Percentiles rank a stretch among this genome's conserved stretches.
Conservation (phyloP, 2,797 vertebrate species). For the Vultur gryphus region DNA sequence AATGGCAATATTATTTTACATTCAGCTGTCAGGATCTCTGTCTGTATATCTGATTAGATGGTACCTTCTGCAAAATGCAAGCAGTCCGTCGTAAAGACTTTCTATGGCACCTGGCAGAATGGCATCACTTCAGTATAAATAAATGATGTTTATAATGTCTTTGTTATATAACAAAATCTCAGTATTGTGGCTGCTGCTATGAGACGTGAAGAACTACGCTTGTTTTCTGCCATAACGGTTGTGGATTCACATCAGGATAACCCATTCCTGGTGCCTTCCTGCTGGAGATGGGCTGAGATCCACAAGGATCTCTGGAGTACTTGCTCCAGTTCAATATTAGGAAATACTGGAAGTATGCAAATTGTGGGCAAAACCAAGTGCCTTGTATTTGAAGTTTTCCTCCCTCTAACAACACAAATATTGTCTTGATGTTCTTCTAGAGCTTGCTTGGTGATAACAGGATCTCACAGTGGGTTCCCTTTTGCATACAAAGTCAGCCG, state of each 20-base stretch:
- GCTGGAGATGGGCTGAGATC: background rate
- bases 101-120: background rate
- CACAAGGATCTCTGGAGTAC: background rate
- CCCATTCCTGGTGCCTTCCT: background rate
- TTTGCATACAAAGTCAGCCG: background rate
- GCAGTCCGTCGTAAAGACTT: background rate
- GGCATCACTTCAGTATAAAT: background rate
- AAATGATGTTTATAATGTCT: background rate
- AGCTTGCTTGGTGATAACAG: background rate
- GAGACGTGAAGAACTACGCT: background rate
- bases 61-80: rapidly evolving
- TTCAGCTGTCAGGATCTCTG: background rate
- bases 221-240: background rate
- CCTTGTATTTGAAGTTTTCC: background rate
- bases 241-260: background rate
- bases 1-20: background rate
- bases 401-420: background rate
- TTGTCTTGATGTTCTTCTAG: background rate
- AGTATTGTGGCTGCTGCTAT: background rate
- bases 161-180: background rate
- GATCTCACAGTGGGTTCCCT: rapidly evolving
- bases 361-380: background rate
- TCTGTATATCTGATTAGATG: background rate
- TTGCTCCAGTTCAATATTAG: background rate
- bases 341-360: background rate